Evolutionary conservation across 2,113 vertebrate genomes (phyloP).

Genomic region (Phocoena phocoena): DNA sequence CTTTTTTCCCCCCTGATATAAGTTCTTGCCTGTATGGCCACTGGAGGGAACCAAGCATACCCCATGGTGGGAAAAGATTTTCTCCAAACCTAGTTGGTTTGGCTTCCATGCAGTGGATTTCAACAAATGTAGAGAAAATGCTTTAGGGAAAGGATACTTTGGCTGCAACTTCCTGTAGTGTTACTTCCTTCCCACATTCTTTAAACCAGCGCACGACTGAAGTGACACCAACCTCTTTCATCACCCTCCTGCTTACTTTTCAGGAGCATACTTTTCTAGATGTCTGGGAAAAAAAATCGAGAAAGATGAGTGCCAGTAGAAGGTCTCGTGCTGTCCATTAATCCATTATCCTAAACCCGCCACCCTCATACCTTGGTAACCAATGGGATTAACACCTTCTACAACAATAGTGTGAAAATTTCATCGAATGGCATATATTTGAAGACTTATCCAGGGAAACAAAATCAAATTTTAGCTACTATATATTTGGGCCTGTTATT

Average conservation of each 20-base stretch:
- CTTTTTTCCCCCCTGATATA: background rate
- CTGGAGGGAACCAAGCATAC: background rate
- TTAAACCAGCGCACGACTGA: background rate
- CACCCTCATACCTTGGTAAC: background rate
- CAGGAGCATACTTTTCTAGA: background rate
- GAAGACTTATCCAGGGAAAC: background rate
- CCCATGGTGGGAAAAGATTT: background rate
- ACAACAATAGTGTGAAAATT: background rate
- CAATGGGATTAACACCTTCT: background rate
- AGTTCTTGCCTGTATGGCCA: background rate
- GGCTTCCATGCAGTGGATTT: background rate
- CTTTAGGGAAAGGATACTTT: background rate
- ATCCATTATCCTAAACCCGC: background rate
- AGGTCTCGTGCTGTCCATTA: background rate
- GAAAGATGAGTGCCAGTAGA: background rate
- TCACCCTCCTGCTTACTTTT: background rate
- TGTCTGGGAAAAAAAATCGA: background rate
- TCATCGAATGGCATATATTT: background rate
- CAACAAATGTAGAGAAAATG: background rate
- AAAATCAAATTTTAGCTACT: constrained; percentile 9
- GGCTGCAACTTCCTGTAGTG: background rate
- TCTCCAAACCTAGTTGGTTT: background rate
- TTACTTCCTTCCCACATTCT: background rate
- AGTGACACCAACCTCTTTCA: background rate
- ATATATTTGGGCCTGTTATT: background rate